phyloP scores from a whole-genome alignment of 2,888 invertebrate species.

The Thereva nobilitata region DNA sequence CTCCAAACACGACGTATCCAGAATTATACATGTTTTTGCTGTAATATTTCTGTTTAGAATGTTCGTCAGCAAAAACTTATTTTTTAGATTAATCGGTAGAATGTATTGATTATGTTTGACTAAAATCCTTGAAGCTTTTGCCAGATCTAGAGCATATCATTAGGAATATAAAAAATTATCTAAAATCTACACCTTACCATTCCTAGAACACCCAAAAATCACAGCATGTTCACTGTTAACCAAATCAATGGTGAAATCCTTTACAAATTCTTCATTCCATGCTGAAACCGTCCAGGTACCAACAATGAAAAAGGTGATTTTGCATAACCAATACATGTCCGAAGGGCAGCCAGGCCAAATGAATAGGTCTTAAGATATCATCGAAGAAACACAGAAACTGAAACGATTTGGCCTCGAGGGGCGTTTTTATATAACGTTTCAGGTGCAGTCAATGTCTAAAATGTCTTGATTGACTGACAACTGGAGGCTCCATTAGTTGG shows the following conservation, averaged over 20 bases:
- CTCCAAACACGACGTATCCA: conserved; percentile 5
- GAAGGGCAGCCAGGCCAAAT: no score
- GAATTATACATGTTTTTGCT: conserved; percentile 21
- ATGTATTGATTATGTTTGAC: conserved; percentile 5
- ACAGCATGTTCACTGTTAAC: conserved; percentile 46
- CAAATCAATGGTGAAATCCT: conserved; percentile 45
- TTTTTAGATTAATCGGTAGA: conserved; percentile 4
- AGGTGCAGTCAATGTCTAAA: neutral
- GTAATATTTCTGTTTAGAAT: conserved; percentile 4
- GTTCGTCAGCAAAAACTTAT: neutral
- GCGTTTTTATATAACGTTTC: conserved; percentile 5
- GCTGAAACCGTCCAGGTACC: neutral
- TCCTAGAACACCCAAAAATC: conserved; percentile 47
- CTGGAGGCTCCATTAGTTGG: neutral
- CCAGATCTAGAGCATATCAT: neutral
- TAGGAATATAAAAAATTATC: neutral
- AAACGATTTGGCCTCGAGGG: neutral
- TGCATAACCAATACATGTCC: no score
- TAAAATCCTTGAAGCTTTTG: neutral
- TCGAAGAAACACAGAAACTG: no score
- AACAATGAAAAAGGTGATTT: neutral
- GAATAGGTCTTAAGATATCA: no score
- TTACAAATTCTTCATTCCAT: conserved; percentile 41
- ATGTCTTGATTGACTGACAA: conserved; percentile 15
- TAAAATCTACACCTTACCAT: conserved; percentile 43